A percentile compares a stretch with the other conserved stretches of the same genome.
These are phyloP conservation scores for Beris chalybata DNA, from an alignment of 2,888 invertebrate genomes.

Conservation along the genomic window DNA sequence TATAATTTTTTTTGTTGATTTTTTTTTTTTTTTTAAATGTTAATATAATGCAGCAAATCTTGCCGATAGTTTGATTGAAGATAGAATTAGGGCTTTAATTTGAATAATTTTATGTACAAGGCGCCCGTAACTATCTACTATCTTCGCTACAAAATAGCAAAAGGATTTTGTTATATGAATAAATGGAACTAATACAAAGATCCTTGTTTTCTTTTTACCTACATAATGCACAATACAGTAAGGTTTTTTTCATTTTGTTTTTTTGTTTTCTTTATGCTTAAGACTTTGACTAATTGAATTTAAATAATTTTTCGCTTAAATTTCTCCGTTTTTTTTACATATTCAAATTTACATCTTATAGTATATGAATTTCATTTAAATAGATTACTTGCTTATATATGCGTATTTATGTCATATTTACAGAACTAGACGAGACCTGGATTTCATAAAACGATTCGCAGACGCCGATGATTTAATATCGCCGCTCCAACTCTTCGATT, in stretches of 20 bases:
- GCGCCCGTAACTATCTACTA: no score
- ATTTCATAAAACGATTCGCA: conserved; percentile 52
- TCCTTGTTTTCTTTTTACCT: conserved; percentile 29
- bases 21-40: conserved; percentile 9
- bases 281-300: background rate
- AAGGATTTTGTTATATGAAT: no score
- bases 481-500: conserved; percentile 74
- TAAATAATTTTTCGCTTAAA: background rate
- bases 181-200: no score
- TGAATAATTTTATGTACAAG: background rate
- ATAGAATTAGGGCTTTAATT: background rate
- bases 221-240: conserved; percentile 34
- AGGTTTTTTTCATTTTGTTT: conserved; percentile 7
- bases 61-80: background rate
- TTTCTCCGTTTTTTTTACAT: no score
- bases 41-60: conserved; percentile 3
- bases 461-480: conserved; percentile 48
- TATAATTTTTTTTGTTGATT: conserved; percentile 1
- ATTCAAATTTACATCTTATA: conserved; percentile 1
- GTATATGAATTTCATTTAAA: background rate
- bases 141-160: no score
- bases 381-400: conserved; percentile 9
- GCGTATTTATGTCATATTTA: conserved; percentile 41
- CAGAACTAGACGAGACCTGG: conserved; percentile 54
- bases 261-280: conserved; percentile 7